Evolutionary conservation across 2,797 vertebrate species (phyloP).

Genomic region (Melanotaenia trifasciata): DNA sequence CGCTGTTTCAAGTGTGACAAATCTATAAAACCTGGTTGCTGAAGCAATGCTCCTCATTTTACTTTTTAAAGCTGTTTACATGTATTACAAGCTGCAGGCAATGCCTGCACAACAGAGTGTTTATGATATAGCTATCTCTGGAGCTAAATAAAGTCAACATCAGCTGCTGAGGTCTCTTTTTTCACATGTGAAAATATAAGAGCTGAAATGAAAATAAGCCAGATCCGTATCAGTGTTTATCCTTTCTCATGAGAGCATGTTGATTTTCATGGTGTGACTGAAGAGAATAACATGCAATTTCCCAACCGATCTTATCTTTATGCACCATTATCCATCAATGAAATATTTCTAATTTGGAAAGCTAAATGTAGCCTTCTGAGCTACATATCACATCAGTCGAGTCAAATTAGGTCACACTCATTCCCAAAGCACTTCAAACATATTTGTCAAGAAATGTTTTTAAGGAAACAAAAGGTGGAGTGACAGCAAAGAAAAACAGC

Average conservation of each 20-base stretch:
- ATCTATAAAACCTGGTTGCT: slow-evolving; percentile 10
- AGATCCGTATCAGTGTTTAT: slow-evolving; percentile 1
- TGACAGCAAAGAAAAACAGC: neutral
- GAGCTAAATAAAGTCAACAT: slow-evolving; percentile 9
- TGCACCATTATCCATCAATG: slow-evolving; percentile 34
- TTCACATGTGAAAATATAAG: neutral
- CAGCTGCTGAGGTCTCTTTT: neutral
- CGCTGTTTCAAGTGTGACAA: slow-evolving; percentile 7
- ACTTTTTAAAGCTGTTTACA: slow-evolving; percentile 23
- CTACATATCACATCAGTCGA: slow-evolving; percentile 41
- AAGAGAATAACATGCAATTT: slow-evolving; percentile 31
- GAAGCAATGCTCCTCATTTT: neutral
- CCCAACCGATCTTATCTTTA: slow-evolving; percentile 24
- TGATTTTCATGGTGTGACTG: neutral
- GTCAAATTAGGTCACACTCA: slow-evolving; percentile 58
- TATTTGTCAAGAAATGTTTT: slow-evolving; percentile 35
- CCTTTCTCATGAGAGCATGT: neutral
- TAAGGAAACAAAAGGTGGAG: slow-evolving; percentile 32
- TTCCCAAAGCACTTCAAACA: slow-evolving; percentile 40
- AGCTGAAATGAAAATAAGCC: neutral
- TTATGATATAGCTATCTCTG: neutral
- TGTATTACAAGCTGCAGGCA: slow-evolving; percentile 10
- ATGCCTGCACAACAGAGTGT: neutral
- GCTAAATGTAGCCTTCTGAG: slow-evolving; percentile 36
- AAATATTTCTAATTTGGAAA: slow-evolving; percentile 44